Percentiles rank a stretch among this genome's conserved stretches.
Evolutionary conservation across 2,888 invertebrate species (phyloP).

Genomic region (Polyommatus iphigenia): DNA sequence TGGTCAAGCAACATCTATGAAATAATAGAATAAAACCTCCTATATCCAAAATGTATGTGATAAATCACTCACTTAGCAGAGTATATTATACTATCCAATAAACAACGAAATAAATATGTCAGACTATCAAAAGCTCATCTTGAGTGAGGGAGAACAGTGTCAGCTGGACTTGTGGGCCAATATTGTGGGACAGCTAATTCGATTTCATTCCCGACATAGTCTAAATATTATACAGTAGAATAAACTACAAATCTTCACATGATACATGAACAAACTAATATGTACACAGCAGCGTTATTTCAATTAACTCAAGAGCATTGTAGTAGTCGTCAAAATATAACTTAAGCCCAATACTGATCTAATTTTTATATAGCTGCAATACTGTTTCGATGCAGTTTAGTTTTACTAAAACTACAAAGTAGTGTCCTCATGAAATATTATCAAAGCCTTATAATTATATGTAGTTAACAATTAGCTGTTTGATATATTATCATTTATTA

Average conservation of each 20-base stretch:
- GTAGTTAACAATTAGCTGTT: not conserved
- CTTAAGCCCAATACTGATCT: not conserved
- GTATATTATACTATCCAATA: not conserved
- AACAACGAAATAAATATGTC: constrained; percentile 16
- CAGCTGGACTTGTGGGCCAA: not conserved
- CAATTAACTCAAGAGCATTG: not conserved
- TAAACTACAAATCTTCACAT: not conserved
- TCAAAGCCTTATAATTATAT: not conserved
- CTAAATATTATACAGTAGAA: not conserved
- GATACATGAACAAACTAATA: too few species aligned
- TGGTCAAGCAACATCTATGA: not conserved
- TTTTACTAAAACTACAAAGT: not conserved
- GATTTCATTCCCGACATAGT: not conserved
- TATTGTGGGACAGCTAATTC: not conserved
- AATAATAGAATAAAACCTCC: not conserved
- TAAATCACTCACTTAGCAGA: not conserved
- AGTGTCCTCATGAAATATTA: not conserved
- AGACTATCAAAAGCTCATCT: not conserved
- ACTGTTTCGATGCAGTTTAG: not conserved
- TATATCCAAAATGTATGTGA: not conserved
- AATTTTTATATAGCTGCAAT: not conserved
- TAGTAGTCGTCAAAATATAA: not conserved
- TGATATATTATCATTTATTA: too few species aligned
- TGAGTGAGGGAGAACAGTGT: not conserved
- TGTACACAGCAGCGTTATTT: not conserved